These are phyloP conservation scores for Tympanoctomys barrerae DNA, from an alignment of 2,797 vertebrate species.

Conservation along the genomic window DNA sequence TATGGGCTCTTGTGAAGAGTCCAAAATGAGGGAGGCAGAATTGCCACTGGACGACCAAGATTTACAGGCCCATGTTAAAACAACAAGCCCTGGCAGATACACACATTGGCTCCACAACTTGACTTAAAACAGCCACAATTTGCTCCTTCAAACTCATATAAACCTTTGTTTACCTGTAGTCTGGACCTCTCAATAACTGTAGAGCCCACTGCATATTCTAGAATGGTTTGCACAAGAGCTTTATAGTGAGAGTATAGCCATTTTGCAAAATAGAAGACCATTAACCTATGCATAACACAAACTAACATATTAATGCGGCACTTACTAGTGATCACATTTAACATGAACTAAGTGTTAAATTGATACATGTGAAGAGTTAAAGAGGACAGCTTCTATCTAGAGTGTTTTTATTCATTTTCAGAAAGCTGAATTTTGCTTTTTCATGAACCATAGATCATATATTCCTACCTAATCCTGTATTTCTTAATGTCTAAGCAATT, in stretches of 20 bases:
- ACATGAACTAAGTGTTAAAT: not conserved
- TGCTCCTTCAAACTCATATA: no score
- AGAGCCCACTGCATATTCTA: slow-evolving; percentile 20
- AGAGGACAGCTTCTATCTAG: not conserved
- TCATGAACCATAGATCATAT: slow-evolving; percentile 46
- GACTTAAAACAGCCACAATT: no score
- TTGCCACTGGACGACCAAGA: not conserved
- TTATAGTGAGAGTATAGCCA: slow-evolving; percentile 16
- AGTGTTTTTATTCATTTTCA: slow-evolving; percentile 7
- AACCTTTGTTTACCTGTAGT: not conserved
- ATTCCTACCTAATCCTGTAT: slow-evolving; percentile 16
- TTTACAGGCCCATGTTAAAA: not conserved
- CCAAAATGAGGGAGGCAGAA: not conserved
- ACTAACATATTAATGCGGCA: not conserved
- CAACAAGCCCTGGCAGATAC: not conserved
- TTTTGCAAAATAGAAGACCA: slow-evolving; percentile 20
- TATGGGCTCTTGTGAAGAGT: not conserved
- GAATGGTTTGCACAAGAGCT: slow-evolving; percentile 14
- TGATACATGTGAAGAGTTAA: not conserved
- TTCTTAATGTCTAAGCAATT: slow-evolving; percentile 24
- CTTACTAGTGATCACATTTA: slow-evolving; percentile 37
- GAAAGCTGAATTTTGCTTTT: slow-evolving; percentile 47
- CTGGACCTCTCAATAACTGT: not conserved
- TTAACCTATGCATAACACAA: not conserved
- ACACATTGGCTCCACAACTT: not conserved